A percentile compares a stretch with the other conserved stretches of the same genome.
phyloP scores from a whole-genome alignment of 53 echinoderm and acorn worm genomes.

The Patiria pectinifera region DNA sequence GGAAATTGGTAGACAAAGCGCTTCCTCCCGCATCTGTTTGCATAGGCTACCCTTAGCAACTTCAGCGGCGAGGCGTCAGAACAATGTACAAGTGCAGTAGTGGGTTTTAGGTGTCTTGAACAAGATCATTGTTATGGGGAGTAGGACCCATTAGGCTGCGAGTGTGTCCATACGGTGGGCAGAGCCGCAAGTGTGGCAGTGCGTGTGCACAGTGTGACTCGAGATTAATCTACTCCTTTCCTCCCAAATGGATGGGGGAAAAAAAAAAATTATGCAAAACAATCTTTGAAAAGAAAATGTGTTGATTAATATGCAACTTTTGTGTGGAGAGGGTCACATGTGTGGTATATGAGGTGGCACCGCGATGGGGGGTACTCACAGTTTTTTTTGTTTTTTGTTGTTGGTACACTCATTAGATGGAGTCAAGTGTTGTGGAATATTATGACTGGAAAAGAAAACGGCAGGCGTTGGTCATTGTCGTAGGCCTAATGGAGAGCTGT shows the following conservation, averaged over 20 bases:
- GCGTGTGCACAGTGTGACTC: constrained; percentile 16
- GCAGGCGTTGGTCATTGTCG: constrained; percentile 46
- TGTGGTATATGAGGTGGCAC: constrained; percentile 19
- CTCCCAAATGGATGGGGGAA: neutral
- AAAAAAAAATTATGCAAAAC: constrained; percentile 11
- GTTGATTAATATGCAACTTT: constrained; percentile 15
- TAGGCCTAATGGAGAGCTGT: neutral
- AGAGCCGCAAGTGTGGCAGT: constrained; percentile 38
- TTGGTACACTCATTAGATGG: neutral
- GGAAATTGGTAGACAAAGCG: constrained; percentile 61
- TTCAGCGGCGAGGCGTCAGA: neutral
- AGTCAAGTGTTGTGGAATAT: constrained; percentile 33
- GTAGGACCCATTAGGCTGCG: constrained; percentile 31
- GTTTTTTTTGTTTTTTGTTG: too few species aligned
- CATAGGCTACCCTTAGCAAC: constrained; percentile 33
- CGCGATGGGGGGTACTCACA: neutral
- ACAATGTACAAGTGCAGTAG: constrained; percentile 33
- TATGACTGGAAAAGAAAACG: constrained; percentile 30
- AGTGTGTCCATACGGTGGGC: constrained; percentile 8
- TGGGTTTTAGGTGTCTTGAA: neutral
- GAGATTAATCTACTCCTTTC: constrained; percentile 29
- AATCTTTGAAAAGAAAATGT: neutral
- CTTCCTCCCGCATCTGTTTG: constrained; percentile 51
- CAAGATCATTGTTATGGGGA: constrained; percentile 20
- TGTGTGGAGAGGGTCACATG: constrained; percentile 41